These are phyloP conservation scores for Diceros bicornis DNA, from an alignment of 2,797 vertebrate species.

Conservation along the genomic window DNA sequence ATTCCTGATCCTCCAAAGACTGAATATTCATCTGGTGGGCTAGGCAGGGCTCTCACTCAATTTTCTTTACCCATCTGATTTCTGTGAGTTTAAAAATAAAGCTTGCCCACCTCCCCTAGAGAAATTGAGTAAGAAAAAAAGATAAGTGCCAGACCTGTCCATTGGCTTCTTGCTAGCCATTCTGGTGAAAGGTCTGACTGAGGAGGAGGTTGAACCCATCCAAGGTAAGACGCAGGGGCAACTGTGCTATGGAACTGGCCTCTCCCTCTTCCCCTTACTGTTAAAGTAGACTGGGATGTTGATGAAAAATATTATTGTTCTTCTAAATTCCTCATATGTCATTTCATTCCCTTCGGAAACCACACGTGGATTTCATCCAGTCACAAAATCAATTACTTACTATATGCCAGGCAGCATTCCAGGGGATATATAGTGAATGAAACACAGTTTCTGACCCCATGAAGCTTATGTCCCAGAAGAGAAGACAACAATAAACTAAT, in stretches of 20 bases:
- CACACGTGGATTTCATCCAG: neutral
- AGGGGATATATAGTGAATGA: neutral
- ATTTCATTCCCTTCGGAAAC: slow-evolving; percentile 23
- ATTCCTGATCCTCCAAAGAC: neutral
- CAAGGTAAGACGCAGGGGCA: neutral
- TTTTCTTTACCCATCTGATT: neutral
- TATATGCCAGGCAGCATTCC: neutral
- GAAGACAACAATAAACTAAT: neutral
- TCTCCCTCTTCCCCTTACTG: neutral
- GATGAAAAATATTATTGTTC: neutral
- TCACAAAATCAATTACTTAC: neutral
- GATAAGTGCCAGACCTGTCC: neutral
- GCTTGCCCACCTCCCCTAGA: neutral
- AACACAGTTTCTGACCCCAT: neutral
- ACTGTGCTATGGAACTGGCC: neutral
- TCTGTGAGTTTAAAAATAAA: neutral
- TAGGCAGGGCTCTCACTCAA: neutral
- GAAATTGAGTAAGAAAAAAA: neutral
- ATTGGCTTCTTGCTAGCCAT: neutral
- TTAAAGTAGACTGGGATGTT: neutral
- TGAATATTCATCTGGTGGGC: fast-evolving
- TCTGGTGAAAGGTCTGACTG: neutral
- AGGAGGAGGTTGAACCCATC: neutral
- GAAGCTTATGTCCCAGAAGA: neutral
- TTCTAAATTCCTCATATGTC: slow-evolving; percentile 10